phyloP scores from a whole-genome alignment of 2,113 vertebrate genomes.

The Lepidothrix coronata region DNA sequence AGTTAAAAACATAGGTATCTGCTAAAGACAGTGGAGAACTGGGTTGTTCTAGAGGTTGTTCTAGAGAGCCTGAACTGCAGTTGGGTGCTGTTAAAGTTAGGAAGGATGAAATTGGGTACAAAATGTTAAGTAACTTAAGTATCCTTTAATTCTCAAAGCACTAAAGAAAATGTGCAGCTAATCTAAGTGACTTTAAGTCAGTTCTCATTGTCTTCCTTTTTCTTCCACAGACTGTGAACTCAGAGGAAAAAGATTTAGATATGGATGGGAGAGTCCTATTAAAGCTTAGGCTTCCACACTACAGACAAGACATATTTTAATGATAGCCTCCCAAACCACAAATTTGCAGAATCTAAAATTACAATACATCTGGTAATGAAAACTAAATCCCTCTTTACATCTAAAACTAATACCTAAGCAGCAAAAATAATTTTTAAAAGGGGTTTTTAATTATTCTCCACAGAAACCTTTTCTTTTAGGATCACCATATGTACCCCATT shows the following conservation, averaged over 20 bases:
- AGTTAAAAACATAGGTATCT: not conserved
- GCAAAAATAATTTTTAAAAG: conserved; percentile 31
- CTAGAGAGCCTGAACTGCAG: not conserved
- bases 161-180: not conserved
- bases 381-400: conserved; percentile 17
- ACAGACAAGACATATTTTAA: not conserved
- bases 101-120: not conserved
- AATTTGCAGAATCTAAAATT: not conserved
- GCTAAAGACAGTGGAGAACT: not conserved
- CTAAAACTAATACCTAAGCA: conserved; percentile 42
- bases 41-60: not conserved
- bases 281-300: not conserved
- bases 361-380: not conserved
- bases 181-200: not conserved
- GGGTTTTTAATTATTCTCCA: conserved; percentile 38
- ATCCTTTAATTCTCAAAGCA: not conserved
- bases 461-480: conserved; percentile 49
- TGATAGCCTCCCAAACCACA: not conserved
- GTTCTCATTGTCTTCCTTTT: not conserved
- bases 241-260: not conserved
- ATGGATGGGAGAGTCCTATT: not conserved
- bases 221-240: not conserved
- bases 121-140: not conserved
- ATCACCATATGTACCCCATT: conserved; percentile 50
- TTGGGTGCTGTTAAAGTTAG: not conserved